Evolutionary conservation across 2,888 invertebrate species (phyloP).

Genomic region (Thecophora atra): DNA sequence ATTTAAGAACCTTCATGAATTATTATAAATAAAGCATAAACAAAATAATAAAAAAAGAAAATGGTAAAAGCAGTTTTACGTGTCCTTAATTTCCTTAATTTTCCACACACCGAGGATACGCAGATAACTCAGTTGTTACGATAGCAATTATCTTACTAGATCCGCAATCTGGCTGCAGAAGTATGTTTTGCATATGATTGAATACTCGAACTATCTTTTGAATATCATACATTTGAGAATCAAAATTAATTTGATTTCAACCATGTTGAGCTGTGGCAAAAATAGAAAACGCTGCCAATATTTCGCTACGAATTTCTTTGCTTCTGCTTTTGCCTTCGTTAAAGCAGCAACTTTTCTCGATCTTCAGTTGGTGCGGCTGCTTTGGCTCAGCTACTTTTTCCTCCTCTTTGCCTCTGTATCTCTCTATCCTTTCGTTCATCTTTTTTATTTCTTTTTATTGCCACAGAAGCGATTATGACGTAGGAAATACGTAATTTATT

Average conservation of each 20-base stretch:
- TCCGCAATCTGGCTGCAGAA: no score
- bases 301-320: no score
- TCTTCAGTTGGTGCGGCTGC: background rate
- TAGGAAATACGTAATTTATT: constrained; percentile 20
- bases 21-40: no score
- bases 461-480: background rate
- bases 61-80: no score
- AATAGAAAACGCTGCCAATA: background rate
- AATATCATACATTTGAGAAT: background rate
- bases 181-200: background rate
- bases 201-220: background rate
- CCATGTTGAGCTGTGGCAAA: background rate
- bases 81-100: no score
- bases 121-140: no score
- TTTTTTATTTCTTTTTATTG: background rate
- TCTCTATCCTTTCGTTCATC: background rate
- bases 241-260: background rate
- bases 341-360: no score
- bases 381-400: background rate
- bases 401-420: background rate
- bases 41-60: no score
- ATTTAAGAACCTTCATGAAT: no score
- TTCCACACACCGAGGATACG: no score
- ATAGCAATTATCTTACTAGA: no score
- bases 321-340: no score